phyloP scores from a whole-genome alignment of 2,113 vertebrate species.

The Phasianus colchicus region DNA sequence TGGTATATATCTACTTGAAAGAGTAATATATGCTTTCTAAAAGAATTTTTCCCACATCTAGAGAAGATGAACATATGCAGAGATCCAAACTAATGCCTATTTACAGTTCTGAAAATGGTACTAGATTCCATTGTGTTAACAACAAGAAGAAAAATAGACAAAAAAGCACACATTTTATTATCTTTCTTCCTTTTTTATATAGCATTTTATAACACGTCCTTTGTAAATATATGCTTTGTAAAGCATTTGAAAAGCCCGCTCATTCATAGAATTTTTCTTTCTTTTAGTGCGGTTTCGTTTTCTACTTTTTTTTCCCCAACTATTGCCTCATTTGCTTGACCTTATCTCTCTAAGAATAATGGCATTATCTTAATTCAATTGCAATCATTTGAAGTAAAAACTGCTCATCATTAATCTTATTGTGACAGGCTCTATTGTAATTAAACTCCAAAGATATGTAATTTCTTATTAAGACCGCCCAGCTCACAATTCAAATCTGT shows the following conservation, averaged over 20 bases:
- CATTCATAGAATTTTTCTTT: not conserved
- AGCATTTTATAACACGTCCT: not conserved
- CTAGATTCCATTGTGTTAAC: not conserved
- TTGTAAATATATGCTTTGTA: not conserved
- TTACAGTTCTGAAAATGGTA: not conserved
- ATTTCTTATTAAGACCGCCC: slow-evolving; percentile 35
- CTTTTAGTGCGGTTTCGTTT: not conserved
- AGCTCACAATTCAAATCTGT: slow-evolving; percentile 27
- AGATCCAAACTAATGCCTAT: not conserved
- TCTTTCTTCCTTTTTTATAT: not conserved
- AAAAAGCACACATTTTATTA: not conserved
- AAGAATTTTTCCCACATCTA: not conserved
- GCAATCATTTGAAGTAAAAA: slow-evolving; percentile 56
- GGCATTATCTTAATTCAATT: slow-evolving; percentile 4
- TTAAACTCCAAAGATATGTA: slow-evolving; percentile 64
- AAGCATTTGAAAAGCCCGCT: not conserved
- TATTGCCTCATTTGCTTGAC: slow-evolving; percentile 21
- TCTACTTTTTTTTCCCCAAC: not conserved
- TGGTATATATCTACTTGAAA: not conserved
- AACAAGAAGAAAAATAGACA: not conserved
- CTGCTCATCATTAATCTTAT: slow-evolving; percentile 49
- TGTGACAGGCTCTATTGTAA: slow-evolving; percentile 40
- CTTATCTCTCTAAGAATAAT: slow-evolving; percentile 40
- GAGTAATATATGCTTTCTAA: not conserved
- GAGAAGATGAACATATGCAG: not conserved